Conservation (phyloP, 2,797 vertebrate species). For the Vireo griseus region DNA sequence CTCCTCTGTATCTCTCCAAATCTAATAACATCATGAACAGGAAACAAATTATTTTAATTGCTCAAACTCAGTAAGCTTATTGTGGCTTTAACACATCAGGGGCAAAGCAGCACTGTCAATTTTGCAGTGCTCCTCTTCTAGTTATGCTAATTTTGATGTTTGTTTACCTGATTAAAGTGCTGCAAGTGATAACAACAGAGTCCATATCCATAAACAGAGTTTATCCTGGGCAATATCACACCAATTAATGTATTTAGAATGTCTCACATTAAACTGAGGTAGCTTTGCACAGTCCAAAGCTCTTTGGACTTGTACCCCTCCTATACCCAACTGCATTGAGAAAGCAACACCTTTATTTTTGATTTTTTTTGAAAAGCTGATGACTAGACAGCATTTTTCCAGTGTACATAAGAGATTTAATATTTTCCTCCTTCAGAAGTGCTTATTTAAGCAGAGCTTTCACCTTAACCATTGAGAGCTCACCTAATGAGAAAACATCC, state of each 20-base stretch:
- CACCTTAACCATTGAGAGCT: neutral
- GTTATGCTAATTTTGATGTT: neutral
- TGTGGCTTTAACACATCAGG: neutral
- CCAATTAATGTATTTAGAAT: fast-evolving
- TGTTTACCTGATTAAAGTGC: neutral
- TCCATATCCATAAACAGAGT: neutral
- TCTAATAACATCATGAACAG: neutral
- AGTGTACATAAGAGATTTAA: neutral
- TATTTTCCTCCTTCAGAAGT: neutral
- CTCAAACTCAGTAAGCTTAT: neutral
- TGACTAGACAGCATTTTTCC: neutral
- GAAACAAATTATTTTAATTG: neutral
- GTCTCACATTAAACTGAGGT: neutral
- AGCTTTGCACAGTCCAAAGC: neutral
- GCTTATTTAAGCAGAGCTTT: neutral
- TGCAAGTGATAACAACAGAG: neutral
- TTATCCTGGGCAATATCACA: neutral
- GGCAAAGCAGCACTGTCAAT: neutral
- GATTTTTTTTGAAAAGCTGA: neutral
- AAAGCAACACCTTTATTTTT: neutral
- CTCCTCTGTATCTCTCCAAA: neutral
- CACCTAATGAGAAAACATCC: neutral
- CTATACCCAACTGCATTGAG: neutral
- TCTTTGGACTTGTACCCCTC: neutral
- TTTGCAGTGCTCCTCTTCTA: neutral